phyloP scores from a whole-genome alignment of 1,140 invertebrate species.

The Tyrophagus putrescentiae region DNA sequence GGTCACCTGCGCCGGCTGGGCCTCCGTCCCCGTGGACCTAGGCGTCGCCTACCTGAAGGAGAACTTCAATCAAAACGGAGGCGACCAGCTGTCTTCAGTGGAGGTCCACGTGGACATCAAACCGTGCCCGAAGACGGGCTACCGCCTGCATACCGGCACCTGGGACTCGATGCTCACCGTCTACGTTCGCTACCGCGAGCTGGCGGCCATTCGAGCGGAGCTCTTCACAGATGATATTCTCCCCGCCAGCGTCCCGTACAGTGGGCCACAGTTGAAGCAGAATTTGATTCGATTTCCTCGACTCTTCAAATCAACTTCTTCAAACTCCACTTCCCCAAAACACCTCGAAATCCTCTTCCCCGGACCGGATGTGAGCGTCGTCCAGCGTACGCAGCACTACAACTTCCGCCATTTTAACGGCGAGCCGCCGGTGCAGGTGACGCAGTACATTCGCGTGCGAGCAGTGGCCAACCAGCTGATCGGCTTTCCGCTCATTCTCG shows the following conservation, averaged over 20 bases:
- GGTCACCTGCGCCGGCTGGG: not conserved
- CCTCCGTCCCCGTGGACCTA: not conserved
- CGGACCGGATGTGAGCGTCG: not conserved
- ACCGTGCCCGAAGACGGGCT: not conserved
- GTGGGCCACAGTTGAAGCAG: not conserved
- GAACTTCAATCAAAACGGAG: not conserved
- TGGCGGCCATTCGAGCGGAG: not conserved
- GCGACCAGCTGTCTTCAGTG: not conserved
- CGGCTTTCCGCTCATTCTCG: conserved; percentile 27
- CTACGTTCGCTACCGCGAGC: not conserved
- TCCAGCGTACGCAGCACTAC: not conserved
- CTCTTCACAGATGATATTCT: conserved; percentile 6
- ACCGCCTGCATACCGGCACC: not conserved
- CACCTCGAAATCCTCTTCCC: not conserved
- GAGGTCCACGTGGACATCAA: not conserved
- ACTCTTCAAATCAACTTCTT: conserved; percentile 16
- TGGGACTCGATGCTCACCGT: not conserved
- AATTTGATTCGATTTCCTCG: not conserved
- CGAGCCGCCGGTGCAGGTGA: not conserved
- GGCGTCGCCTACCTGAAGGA: not conserved
- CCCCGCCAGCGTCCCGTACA: not conserved
- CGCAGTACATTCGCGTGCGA: not conserved
- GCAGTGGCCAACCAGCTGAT: too few species aligned
- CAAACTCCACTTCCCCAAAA: not conserved
- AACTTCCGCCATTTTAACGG: conserved; percentile 23